Evolutionary conservation across 2,113 vertebrate genomes (phyloP).

Genomic region (Crotalus viridis): DNA sequence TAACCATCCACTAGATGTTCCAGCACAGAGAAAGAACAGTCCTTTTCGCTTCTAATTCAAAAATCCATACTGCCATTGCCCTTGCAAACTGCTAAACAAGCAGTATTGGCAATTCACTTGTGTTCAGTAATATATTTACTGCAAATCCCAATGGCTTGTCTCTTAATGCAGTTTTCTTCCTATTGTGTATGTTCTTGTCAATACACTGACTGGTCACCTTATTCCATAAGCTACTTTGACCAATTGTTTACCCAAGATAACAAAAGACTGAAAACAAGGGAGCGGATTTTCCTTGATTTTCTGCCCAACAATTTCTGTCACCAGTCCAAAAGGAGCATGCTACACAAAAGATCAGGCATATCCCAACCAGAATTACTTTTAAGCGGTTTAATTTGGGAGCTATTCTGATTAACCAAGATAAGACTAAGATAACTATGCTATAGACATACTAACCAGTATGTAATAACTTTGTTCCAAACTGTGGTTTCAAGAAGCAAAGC

Average conservation of each 20-base stretch:
- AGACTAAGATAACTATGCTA: background rate
- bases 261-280: slow-evolving; percentile 47
- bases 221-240: slow-evolving; percentile 63
- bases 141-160: slow-evolving; percentile 70
- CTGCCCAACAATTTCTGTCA: slow-evolving; percentile 10
- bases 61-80: slow-evolving; percentile 81
- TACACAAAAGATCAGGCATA: background rate
- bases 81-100: slow-evolving; percentile 85
- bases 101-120: slow-evolving; percentile 82
- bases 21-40: slow-evolving; percentile 72
- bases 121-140: slow-evolving; percentile 81
- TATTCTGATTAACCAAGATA: background rate
- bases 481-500: background rate
- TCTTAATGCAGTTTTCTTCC: slow-evolving; percentile 75
- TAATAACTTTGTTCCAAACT: background rate
- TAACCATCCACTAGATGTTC: slow-evolving; percentile 73
- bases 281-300: slow-evolving; percentile 18
- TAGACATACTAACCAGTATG: background rate
- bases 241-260: slow-evolving; percentile 62
- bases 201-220: slow-evolving; percentile 69
- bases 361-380: background rate
- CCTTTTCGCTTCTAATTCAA: slow-evolving; percentile 79
- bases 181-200: slow-evolving; percentile 70
- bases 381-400: background rate
- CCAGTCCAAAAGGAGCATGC: background rate